Base-by-base conservation (phyloP, 1,140 invertebrate species). In the Drosophila chauvacae region DNA sequence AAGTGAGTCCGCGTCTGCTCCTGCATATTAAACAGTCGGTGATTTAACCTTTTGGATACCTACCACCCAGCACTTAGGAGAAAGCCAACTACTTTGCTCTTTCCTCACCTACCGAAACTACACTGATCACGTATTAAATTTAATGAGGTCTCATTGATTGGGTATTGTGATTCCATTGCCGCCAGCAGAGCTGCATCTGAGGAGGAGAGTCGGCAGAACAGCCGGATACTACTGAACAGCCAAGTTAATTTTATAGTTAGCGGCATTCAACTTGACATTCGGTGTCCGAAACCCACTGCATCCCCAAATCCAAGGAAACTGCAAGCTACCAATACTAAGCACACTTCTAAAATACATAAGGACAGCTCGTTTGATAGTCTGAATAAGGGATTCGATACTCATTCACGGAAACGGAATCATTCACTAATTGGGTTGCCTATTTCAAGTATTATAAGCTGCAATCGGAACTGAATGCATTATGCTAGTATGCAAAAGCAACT, bases 61-160 rank as follows among this genome's bases (percentile, higher is more conserved):
- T 33, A 7, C 51, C 51, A 51, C n/a, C 28, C 10, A 3, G 28
- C n/a, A 30, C 28, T 51, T 16, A 75, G 73, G 26, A 50, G 55
- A 68, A 73, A 51, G 28, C 11, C n/a, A 51, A 33, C 28, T 51
- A 33, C 50, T 69, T 75, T 56, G 45, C 14, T 60, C 4, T 26
- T 2, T 35, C 33, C 55, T 26, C 20, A 18, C 11, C 18, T 20
- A 30, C 11, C 45, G 30, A 51, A 37, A 53, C 62, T 33, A 51
- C 51, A 51, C 58, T 45, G 63, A 76, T 66, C 76, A 83, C 81
- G 81, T 83, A 83, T 83, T 72, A 82, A 83, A 76, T 76, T 76
- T 76, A 82, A 82, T 83, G 70, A 79, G 65, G 75, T 83, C 71
- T 76, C 80, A 83, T 80, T 83, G 76, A 82, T 83, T 79, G 65